A percentile compares a stretch with the other conserved stretches of the same genome.
Conservation (phyloP, 2,797 vertebrate genomes). For the Phoebastria nigripes region DNA sequence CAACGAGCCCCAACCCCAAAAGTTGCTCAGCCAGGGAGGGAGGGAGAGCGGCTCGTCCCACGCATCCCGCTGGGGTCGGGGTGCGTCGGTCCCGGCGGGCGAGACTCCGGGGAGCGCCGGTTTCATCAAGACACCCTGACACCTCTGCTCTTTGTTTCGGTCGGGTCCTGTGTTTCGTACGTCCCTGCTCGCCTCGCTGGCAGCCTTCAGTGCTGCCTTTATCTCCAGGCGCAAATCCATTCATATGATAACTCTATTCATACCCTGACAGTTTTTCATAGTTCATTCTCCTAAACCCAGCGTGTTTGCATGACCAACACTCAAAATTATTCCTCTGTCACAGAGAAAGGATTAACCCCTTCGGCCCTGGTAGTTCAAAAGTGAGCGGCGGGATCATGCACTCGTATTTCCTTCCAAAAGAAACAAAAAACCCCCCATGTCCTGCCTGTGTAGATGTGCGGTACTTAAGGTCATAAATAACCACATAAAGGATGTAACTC, state of each 20-base stretch:
- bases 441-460: accelerated
- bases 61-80: accelerated
- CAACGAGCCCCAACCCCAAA: accelerated
- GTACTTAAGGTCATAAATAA: background rate
- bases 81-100: accelerated
- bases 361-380: background rate
- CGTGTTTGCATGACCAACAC: background rate
- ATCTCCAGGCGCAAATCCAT: slow-evolving; percentile 22
- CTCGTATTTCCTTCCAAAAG: background rate
- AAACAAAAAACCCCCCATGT: background rate
- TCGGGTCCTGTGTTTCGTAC: background rate
- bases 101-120: accelerated
- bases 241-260: slow-evolving; percentile 57
- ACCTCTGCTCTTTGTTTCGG: background rate
- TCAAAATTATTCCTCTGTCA: background rate
- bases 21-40: background rate
- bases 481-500: background rate
- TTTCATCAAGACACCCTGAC: background rate
- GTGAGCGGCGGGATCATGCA: accelerated
- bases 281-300: background rate
- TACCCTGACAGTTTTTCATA: slow-evolving; percentile 24
- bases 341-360: slow-evolving; percentile 5
- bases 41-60: background rate
- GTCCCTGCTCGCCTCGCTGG: background rate
- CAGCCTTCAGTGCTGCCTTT: background rate